Conservation (phyloP, 2,113 vertebrate species). For the Propithecus coquereli region DNA sequence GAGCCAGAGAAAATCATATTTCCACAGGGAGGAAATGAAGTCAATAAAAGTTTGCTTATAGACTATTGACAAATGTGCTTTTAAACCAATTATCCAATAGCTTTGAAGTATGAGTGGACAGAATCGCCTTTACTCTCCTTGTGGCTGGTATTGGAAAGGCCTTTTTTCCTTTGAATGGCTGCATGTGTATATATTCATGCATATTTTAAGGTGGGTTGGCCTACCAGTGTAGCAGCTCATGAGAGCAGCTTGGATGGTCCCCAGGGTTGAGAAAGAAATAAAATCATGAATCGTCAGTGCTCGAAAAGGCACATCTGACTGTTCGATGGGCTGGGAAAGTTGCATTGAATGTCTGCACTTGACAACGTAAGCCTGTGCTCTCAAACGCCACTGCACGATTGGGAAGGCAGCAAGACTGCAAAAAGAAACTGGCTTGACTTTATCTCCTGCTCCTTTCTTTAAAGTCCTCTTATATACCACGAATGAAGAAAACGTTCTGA, state of each 20-base stretch:
- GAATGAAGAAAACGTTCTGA: not conserved
- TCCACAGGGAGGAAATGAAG: not conserved
- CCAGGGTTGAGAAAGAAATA: not conserved
- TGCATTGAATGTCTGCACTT: slow-evolving; percentile 50
- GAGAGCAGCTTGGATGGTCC: not conserved
- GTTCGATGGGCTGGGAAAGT: slow-evolving; percentile 46
- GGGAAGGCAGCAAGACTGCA: slow-evolving; percentile 45
- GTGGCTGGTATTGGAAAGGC: not conserved
- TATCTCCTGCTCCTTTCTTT: not conserved
- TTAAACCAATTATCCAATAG: not conserved
- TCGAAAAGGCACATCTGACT: slow-evolving; percentile 28
- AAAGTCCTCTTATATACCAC: not conserved
- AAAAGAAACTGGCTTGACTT: not conserved
- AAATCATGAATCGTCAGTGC: slow-evolving; percentile 59
- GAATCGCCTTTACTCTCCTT: not conserved
- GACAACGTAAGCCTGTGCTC: slow-evolving; percentile 42
- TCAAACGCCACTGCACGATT: slow-evolving; percentile 57
- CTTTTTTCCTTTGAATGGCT: not conserved
- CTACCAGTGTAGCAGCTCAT: not conserved
- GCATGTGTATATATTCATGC: not conserved
- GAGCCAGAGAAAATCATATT: not conserved
- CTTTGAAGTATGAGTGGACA: not conserved
- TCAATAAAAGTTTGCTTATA: not conserved
- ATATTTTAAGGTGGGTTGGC: not conserved
- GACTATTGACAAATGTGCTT: not conserved